Conservation (phyloP, 1,140 invertebrate genomes). For the Coenobita brevimanus region DNA sequence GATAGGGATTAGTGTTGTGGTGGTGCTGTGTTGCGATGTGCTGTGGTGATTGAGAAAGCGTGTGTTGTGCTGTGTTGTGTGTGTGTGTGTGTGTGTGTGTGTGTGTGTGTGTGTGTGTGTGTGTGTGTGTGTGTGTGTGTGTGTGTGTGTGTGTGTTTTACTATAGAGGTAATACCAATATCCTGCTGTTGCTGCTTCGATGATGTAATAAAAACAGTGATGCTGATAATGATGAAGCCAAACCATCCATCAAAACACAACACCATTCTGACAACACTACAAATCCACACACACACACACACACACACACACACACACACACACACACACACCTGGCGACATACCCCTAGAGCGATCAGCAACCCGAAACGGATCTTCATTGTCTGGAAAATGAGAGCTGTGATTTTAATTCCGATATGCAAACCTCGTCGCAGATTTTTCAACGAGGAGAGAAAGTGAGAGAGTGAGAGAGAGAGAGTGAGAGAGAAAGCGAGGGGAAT, state of each 20-base stretch:
- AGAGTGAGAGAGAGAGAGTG: neutral
- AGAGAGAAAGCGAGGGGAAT: neutral
- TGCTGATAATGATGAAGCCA: neutral
- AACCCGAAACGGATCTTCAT: conserved; percentile 29
- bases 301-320: too few relatives aligned
- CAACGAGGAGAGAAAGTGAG: neutral
- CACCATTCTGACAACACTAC: too few relatives aligned
- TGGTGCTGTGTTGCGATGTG: too few relatives aligned
- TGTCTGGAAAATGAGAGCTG: conserved; percentile 51
- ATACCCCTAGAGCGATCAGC: conserved; percentile 11
- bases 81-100: neutral
- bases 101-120: neutral
- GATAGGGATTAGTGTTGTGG: too few relatives aligned
- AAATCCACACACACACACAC: too few relatives aligned
- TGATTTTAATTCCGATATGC: conserved; percentile 60
- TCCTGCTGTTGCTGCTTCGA: too few relatives aligned
- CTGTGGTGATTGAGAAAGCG: too few relatives aligned
- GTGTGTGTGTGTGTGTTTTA: neutral
- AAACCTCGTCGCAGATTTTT: conserved; percentile 34
- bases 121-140: neutral
- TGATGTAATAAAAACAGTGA: neutral
- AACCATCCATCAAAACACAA: too few relatives aligned
- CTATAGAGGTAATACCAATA: neutral
- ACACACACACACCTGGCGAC: neutral
- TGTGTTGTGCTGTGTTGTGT: neutral